A percentile compares a stretch with the other conserved stretches of the same genome.
phyloP scores from a whole-genome alignment of 2,797 vertebrate genomes.

The Coregonus suidteri region DNA sequence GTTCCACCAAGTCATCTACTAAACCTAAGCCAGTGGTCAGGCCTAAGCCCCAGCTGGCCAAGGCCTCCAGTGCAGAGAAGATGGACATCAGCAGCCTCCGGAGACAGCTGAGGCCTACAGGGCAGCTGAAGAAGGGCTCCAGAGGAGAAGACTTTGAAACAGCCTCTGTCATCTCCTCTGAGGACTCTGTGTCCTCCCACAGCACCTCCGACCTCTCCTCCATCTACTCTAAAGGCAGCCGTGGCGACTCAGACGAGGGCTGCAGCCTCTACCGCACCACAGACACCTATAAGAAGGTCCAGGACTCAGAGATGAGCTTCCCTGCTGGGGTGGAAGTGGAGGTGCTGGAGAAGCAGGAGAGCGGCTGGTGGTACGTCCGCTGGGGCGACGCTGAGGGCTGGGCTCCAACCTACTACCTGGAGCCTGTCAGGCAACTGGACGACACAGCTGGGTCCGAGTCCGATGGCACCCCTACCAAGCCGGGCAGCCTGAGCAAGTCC shows the following conservation, averaged over 20 bases:
- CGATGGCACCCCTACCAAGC: constrained; percentile 76
- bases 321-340: constrained; percentile 92
- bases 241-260: constrained; percentile 83
- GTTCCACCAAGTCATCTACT: constrained; percentile 76
- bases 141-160: constrained; percentile 90
- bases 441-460: constrained; percentile 77
- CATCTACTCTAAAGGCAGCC: constrained; percentile 80
- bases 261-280: constrained; percentile 83
- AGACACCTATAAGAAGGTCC: constrained; percentile 91
- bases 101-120: constrained; percentile 90
- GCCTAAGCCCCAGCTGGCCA: constrained; percentile 92
- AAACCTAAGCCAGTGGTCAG: constrained; percentile 93
- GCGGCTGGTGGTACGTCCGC: constrained; percentile 96
- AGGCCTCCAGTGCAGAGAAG: constrained; percentile 89
- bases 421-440: constrained; percentile 80
- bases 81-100: constrained; percentile 98
- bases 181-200: constrained; percentile 85
- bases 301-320: constrained; percentile 94
- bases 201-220: constrained; percentile 88
- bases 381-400: constrained; percentile 91
- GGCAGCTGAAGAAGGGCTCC: constrained; percentile 87
- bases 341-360: constrained; percentile 93
- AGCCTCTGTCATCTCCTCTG: constrained; percentile 85
- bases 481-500: constrained; percentile 89
- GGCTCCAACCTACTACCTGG: constrained; percentile 94